Evolutionary conservation across 2,888 invertebrate species (phyloP).

Genomic region (Drosophila subquinaria): DNA sequence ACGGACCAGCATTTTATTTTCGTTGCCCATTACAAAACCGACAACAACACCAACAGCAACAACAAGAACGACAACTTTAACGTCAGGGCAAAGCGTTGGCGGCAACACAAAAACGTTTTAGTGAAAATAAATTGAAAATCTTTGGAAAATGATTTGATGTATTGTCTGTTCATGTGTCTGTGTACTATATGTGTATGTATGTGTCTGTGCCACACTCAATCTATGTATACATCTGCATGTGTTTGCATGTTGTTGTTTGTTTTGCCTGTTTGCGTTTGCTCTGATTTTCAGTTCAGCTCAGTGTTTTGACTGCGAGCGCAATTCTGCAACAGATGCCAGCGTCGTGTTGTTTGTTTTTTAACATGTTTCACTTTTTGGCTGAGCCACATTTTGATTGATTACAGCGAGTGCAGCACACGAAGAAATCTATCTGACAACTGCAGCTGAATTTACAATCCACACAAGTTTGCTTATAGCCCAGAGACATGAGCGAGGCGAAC

Average conservation of each 20-base stretch:
- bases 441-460: conserved; percentile 17
- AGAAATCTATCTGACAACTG: conserved; percentile 53
- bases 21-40: conserved; percentile 48
- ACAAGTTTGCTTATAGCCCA: conserved; percentile 9
- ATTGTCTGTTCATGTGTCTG: conserved; percentile 31
- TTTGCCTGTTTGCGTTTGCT: conserved; percentile 60
- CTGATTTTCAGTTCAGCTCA: conserved; percentile 47
- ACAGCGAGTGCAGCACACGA: conserved; percentile 63
- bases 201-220: conserved; percentile 32
- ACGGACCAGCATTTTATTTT: conserved; percentile 50
- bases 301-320: conserved; percentile 47
- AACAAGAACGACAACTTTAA: conserved; percentile 23
- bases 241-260: conserved; percentile 45
- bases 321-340: conserved; percentile 64
- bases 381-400: conserved; percentile 82
- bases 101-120: conserved; percentile 70
- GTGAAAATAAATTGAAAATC: conserved; percentile 79
- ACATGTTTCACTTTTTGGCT: conserved; percentile 43
- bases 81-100: conserved; percentile 30
- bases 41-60: conserved; percentile 29
- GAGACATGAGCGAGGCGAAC: conserved; percentile 1
- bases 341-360: conserved; percentile 45
- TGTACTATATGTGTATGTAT: conserved; percentile 8
- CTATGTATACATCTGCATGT: conserved; percentile 16
- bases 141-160: conserved; percentile 75